A percentile compares a stretch with the other conserved stretches of the same genome.
These are phyloP conservation scores for Gobius niger DNA, from an alignment of 2,113 vertebrate species.

Conservation along the genomic window DNA sequence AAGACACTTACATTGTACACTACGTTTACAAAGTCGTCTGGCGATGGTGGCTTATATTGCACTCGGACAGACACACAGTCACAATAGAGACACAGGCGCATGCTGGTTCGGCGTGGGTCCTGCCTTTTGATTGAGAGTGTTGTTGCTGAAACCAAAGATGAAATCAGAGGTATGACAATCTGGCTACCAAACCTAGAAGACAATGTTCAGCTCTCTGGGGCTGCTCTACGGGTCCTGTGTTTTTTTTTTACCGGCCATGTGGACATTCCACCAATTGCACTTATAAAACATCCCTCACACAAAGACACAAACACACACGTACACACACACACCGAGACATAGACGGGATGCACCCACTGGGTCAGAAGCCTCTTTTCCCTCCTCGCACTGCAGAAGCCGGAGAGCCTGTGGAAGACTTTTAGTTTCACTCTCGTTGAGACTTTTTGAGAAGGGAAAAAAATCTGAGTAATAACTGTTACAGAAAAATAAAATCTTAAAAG, in stretches of 20 bases:
- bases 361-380: constrained; percentile 74
- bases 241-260: constrained; percentile 48
- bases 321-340: constrained; percentile 24
- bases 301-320: constrained; percentile 12
- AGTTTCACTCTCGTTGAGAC: constrained; percentile 77
- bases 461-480: constrained; percentile 82
- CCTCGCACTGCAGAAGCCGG: constrained; percentile 75
- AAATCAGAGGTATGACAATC: constrained; percentile 78
- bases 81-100: constrained; percentile 62
- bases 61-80: constrained; percentile 59
- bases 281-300: constrained; percentile 35
- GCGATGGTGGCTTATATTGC: constrained; percentile 72
- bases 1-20: constrained; percentile 68
- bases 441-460: constrained; percentile 75
- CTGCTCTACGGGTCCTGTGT: constrained; percentile 64
- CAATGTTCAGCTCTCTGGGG: constrained; percentile 57
- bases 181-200: constrained; percentile 69
- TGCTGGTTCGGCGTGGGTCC: constrained; percentile 55
- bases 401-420: constrained; percentile 78
- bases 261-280: constrained; percentile 66
- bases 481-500: constrained; percentile 78
- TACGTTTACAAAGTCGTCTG: constrained; percentile 72
- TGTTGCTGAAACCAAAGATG: constrained; percentile 73
- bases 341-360: constrained; percentile 39
- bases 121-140: constrained; percentile 65